Evolutionary conservation across 2,888 invertebrate genomes (phyloP), one percentile per base, ranked within the genome.

Genomic region (Apotomis betuletana): DNA sequence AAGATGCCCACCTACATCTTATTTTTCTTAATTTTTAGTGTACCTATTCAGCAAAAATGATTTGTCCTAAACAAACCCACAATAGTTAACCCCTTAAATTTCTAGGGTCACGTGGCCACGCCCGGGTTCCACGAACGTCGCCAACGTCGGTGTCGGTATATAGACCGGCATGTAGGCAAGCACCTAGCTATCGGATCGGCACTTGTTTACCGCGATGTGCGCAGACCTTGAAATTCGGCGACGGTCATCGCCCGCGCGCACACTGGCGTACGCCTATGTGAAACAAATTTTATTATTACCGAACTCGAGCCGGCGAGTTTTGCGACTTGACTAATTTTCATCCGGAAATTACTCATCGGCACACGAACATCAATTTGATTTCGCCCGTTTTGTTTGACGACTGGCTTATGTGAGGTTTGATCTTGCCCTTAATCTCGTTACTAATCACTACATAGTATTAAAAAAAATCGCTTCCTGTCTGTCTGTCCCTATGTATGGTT

Each of bases 141-240:
- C 49, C 49, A 51, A 51, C 61, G 61, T 27, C 9, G 27, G 44
- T 64, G 61, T 27, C 9, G 27, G 44, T 64, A 65, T 46, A 65
- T 65, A 57, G 65, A 57, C 44, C 65, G 55, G 55, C 12, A 57
- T 61, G 61, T 57, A 71, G 57, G 44, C 71, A 51, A 67, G 59
- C 72, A 68, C 62, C 58, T 72, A 72, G 73, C 55, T 38, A 85
- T 80, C 82, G 83, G 79, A 41, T 6, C 41, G 41, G 74, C 88
- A 90, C 88, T 91, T 93, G 92, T 92, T 92, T 92, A 91, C 90
- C 81, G 85, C 89, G 87, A 84, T 86, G 81, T 83, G 84, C 85
- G 89, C 90, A 87, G 92, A 89, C 92, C 92, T 93, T 93, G 92
- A 92, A 85, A 91, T 92, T 93, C 85, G 91, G 89, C 90, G 76